Evolutionary conservation across 2,888 invertebrate genomes (phyloP).

Genomic region (Eulithis testata): DNA sequence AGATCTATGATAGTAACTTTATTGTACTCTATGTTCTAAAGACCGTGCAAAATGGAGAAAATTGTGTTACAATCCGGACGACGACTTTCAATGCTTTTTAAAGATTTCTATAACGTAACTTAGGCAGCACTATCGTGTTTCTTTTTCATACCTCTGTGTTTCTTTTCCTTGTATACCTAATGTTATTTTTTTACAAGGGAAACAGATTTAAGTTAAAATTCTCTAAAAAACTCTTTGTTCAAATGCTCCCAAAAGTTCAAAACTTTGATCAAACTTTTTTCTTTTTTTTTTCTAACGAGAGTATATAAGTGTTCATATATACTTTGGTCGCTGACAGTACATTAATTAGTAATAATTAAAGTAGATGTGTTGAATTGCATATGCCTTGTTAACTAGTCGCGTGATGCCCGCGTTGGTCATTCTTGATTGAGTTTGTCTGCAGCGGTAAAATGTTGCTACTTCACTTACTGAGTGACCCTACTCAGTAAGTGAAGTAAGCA

Average conservation of each 20-base stretch:
- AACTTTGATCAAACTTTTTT: too few relatives aligned
- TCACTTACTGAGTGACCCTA: not conserved
- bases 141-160: too few relatives aligned
- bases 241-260: too few relatives aligned
- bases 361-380: conserved; percentile 31
- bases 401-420: conserved; percentile 39
- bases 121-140: too few relatives aligned
- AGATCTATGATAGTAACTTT: not conserved
- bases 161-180: too few relatives aligned
- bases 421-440: conserved; percentile 33
- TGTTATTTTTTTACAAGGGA: too few relatives aligned
- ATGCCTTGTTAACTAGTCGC: conserved; percentile 29
- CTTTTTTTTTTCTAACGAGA: too few relatives aligned
- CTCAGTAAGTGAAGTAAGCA: too few relatives aligned
- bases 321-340: not conserved
- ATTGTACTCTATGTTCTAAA: conserved; percentile 3
- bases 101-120: conserved; percentile 11
- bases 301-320: too few relatives aligned
- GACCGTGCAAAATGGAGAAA: conserved; percentile 25
- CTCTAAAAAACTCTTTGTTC: too few relatives aligned
- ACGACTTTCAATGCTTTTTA: not conserved
- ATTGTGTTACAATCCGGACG: conserved; percentile 5
- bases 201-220: too few relatives aligned
- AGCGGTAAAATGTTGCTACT: conserved; percentile 38
- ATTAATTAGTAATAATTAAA: conserved; percentile 38